phyloP scores from a whole-genome alignment of 2,888 invertebrate species.

The Capitulum mitella region DNA sequence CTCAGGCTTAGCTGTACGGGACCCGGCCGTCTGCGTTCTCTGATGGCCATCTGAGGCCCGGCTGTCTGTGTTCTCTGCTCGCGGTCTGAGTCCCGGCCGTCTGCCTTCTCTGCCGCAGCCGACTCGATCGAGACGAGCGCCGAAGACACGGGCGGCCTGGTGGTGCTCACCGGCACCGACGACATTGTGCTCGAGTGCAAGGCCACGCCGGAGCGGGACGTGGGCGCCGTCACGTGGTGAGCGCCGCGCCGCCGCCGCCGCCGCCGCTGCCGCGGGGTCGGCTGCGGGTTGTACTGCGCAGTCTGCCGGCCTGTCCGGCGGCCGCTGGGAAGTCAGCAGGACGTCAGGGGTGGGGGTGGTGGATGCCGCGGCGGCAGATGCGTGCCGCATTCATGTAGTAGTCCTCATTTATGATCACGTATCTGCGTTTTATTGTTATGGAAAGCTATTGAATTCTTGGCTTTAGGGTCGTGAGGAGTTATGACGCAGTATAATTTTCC shows the following conservation, averaged over 20 bases:
- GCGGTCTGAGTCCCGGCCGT: not conserved
- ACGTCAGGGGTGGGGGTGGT: no score
- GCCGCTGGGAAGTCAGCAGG: not conserved
- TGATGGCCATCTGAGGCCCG: no score
- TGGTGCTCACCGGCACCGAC: not conserved
- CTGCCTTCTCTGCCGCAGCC: not conserved
- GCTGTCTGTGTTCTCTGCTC: not conserved
- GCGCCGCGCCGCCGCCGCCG: not conserved
- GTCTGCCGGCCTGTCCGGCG: not conserved
- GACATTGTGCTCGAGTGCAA: not conserved
- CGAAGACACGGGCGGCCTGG: not conserved
- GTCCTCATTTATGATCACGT: no score
- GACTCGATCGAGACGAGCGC: not conserved
- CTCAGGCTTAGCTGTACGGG: no score
- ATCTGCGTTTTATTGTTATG: no score
- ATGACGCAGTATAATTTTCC: no score
- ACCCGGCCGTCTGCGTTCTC: no score
- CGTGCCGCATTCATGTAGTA: no score
- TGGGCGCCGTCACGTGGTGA: not conserved
- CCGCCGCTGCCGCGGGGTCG: not conserved
- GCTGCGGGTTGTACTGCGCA: not conserved
- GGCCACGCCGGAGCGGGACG: not conserved
- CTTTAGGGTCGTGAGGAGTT: no score
- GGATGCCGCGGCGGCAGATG: no score
- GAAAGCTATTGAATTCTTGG: no score